These are phyloP conservation scores for Cheirogaleus major DNA, from an alignment of 2,797 vertebrate species.

Conservation along the genomic window DNA sequence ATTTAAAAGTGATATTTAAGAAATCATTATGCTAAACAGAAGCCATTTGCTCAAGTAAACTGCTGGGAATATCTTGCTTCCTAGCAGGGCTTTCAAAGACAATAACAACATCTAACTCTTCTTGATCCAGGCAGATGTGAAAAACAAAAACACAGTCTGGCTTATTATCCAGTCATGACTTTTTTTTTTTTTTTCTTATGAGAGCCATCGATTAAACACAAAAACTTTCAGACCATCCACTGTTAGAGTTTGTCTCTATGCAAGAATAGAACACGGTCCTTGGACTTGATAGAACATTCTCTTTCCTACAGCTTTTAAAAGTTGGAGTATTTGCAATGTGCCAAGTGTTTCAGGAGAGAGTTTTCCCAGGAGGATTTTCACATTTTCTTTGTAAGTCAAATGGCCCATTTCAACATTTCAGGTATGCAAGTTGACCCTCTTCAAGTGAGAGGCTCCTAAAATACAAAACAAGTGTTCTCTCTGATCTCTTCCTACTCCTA, in stretches of 20 bases:
- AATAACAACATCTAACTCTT: conserved; percentile 70
- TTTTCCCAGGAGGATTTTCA: not conserved
- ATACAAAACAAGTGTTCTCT: not conserved
- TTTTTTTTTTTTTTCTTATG: not conserved
- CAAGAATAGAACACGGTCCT: not conserved
- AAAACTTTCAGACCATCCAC: not conserved
- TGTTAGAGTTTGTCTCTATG: not conserved
- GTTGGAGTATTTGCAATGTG: not conserved
- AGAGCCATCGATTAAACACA: not conserved
- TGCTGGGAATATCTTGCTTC: conserved; percentile 64
- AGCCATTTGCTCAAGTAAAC: conserved; percentile 52
- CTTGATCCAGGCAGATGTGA: conserved; percentile 29
- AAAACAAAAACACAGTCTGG: not conserved
- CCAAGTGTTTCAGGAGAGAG: not conserved
- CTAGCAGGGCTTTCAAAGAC: conserved; percentile 66
- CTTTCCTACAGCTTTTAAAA: not conserved
- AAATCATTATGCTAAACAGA: conserved; percentile 57
- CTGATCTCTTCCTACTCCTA: not conserved
- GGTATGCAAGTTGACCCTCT: not conserved
- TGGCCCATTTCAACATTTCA: not conserved
- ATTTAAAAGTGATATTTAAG: conserved; percentile 62
- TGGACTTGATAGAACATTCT: not conserved
- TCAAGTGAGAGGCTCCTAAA: not conserved
- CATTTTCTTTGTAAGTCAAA: conserved; percentile 14
- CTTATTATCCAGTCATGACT: conserved; percentile 60